Base-by-base conservation (phyloP, 2,888 invertebrate species). In the Drosophila putrida region DNA sequence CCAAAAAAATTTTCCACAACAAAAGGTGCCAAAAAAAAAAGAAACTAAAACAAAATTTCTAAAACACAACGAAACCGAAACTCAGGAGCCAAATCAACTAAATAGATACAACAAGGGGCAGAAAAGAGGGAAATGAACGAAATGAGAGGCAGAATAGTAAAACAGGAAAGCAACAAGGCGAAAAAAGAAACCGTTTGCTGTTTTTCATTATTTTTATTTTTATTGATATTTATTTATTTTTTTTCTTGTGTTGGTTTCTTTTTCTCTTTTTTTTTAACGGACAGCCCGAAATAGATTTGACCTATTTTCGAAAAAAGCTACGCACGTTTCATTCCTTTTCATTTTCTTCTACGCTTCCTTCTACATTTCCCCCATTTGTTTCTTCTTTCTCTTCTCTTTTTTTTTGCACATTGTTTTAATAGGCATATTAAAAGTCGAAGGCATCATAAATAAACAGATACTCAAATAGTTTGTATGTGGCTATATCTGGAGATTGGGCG, bases 211-310 rank as follows among this genome's bases (percentile, higher is more conserved):
- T 76, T 76, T 69, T 59, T 71, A 62, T 74, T 61, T 70, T 60
- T 77, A 66, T 75, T 62, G 58, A 28, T 47, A 27, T 73, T 55
- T 58, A 51, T 20, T 58, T 47, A 27, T 6, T 20, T 39, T 15
- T 27, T 44, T 41, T 36, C 0, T 36, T 5, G 36, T 36, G n/a
- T 6, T 8, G 39, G 38, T 11, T 13, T 28, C 0, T 38, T 2
- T 1, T 25, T n/a, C 27, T 57, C 28, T 71, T 31, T 53, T 64
- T 69, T 83, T 75, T 68, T 55, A 76, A 76, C 54, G 60, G 35
- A 20, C 53, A 2, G 15, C 60, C 68, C 53, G 54, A 88, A 83
- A 88, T 83, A 83, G 89, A 88, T 88, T 83, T 83, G 82, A 83
- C 82, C 82, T 66, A 83, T 83, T 83, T 83, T 88, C 68, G 4